These are phyloP conservation scores for Drosophila paulistorum DNA, from an alignment of 1,140 invertebrate genomes.

Conservation along the genomic window DNA sequence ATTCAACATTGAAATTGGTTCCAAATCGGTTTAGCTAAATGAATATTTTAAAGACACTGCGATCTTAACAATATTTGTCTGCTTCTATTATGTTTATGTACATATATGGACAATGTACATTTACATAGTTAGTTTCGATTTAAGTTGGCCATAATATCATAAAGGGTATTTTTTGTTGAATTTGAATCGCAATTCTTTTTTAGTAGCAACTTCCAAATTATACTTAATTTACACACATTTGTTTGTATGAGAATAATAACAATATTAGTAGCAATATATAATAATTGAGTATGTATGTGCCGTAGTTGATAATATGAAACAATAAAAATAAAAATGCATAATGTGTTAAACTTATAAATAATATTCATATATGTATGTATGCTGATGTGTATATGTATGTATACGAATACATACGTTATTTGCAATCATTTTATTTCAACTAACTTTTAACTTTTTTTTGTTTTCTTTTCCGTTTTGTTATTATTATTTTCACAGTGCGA, in stretches of 20 bases:
- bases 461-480: too few relatives aligned
- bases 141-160: too few relatives aligned
- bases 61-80: too few relatives aligned
- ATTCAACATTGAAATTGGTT: too few relatives aligned
- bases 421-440: constrained; percentile 12
- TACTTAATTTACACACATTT: background rate
- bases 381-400: background rate
- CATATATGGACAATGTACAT: too few relatives aligned
- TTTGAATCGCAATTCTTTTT: background rate
- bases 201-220: background rate
- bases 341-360: background rate
- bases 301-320: background rate
- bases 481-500: constrained; percentile 10
- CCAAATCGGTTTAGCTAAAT: too few relatives aligned
- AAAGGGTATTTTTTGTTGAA: background rate
- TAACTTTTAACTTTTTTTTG: constrained; percentile 3
- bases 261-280: background rate
- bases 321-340: background rate
- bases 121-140: too few relatives aligned
- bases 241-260: background rate
- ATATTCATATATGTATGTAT: background rate
- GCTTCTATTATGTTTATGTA: too few relatives aligned
- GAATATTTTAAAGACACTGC: too few relatives aligned
- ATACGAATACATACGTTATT: background rate
- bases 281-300: constrained; percentile 8